A percentile compares a stretch with the other conserved stretches of the same genome.
phyloP scores from a whole-genome alignment of 1,140 invertebrate species.

The Drosophila eugracilis region DNA sequence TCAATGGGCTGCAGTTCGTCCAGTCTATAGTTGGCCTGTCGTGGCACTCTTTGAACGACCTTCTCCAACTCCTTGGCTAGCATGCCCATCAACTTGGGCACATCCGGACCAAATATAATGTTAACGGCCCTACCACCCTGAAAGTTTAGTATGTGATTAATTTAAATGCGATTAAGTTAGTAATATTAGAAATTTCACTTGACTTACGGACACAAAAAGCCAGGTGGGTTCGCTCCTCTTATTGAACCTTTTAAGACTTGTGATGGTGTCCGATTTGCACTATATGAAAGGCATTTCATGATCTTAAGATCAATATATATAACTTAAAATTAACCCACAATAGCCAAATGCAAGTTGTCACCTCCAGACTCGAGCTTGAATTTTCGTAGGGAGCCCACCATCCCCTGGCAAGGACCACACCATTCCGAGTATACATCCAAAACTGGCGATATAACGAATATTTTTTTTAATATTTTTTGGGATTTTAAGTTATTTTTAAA shows the following conservation, averaged over 20 bases:
- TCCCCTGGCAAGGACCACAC: constrained; percentile 95
- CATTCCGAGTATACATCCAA: constrained; percentile 96
- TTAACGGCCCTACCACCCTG: constrained; percentile 89
- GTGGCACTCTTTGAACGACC: constrained; percentile 56
- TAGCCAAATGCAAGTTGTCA: constrained; percentile 91
- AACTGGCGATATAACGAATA: constrained; percentile 86
- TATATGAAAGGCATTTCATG: constrained; percentile 8
- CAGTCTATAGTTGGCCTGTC: constrained; percentile 82
- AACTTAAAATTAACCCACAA: constrained; percentile 86
- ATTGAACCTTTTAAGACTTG: constrained; percentile 90
- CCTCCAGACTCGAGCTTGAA: constrained; percentile 95
- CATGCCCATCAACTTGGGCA: constrained; percentile 90
- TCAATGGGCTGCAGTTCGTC: constrained; percentile 86
- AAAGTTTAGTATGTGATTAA: not conserved
- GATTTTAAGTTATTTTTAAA: constrained; percentile 69
- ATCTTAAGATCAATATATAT: not conserved
- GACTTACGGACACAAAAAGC: constrained; percentile 93
- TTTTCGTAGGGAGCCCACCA: constrained; percentile 94
- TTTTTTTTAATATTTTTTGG: too few relatives aligned
- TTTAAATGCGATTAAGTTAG: not conserved
- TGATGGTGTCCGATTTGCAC: constrained; percentile 91
- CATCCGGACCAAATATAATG: constrained; percentile 93
- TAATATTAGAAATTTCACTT: not conserved
- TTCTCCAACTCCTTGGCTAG: constrained; percentile 90
- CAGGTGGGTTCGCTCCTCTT: constrained; percentile 95